Percentiles rank a stretch among this genome's conserved stretches.
phyloP scores from a whole-genome alignment of 2,888 invertebrate species.

The Drosophila anomalata region DNA sequence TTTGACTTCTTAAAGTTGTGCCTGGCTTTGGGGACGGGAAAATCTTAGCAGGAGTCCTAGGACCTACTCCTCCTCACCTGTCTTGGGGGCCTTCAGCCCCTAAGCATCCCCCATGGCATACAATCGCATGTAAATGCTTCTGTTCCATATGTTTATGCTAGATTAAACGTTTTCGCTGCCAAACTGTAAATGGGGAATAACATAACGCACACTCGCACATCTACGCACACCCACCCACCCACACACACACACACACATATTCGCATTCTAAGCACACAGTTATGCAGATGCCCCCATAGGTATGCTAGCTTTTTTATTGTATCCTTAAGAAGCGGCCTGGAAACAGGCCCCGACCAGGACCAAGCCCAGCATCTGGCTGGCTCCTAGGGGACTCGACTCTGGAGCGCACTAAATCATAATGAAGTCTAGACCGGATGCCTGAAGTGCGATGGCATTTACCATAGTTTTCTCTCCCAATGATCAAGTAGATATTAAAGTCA shows the following conservation, averaged over 20 bases:
- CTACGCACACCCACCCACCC: background rate
- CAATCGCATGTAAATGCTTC: slow-evolving; percentile 60
- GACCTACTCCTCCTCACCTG: background rate
- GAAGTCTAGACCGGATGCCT: slow-evolving; percentile 74
- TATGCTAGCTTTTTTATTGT: slow-evolving; percentile 40
- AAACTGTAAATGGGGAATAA: slow-evolving; percentile 66
- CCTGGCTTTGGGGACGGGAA: background rate
- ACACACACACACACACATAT: background rate
- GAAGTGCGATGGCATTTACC: slow-evolving; percentile 46
- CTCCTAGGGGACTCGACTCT: slow-evolving; percentile 20
- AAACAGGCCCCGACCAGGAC: slow-evolving; percentile 5
- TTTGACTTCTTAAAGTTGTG: slow-evolving; percentile 21
- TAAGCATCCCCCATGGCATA: slow-evolving; percentile 15
- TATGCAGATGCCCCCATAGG: slow-evolving; percentile 30
- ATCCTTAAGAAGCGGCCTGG: slow-evolving; percentile 50
- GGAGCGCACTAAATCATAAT: slow-evolving; percentile 52
- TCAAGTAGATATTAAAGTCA: slow-evolving; percentile 35
- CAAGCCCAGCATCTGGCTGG: slow-evolving; percentile 12
- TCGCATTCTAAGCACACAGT: slow-evolving; percentile 14
- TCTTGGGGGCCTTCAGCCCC: background rate
- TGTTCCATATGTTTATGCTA: slow-evolving; percentile 71
- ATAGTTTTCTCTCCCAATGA: slow-evolving; percentile 13
- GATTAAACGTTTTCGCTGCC: slow-evolving; percentile 70
- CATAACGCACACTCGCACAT: slow-evolving; percentile 28
- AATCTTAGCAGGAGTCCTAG: background rate